Percentiles rank a stretch among this genome's conserved stretches.
These are phyloP conservation scores for Pelodytes ibericus DNA, from an alignment of 2,797 vertebrate genomes.

Conservation along the genomic window DNA sequence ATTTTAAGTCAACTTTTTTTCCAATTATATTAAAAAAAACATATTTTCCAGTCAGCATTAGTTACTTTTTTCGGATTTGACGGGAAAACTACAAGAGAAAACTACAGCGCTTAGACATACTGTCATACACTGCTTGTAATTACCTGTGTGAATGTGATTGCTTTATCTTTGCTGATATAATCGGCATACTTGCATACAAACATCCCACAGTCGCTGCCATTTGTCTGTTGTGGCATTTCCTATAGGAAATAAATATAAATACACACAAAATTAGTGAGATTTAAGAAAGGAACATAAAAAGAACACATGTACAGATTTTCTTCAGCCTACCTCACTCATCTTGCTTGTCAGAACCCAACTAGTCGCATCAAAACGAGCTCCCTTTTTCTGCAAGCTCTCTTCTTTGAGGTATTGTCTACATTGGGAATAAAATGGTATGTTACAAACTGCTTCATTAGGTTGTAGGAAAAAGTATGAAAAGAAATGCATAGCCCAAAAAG, in stretches of 20 bases:
- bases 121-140: not conserved
- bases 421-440: not conserved
- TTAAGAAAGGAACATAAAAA: not conserved
- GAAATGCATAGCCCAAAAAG: no score
- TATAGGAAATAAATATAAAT: constrained; percentile 61
- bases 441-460: no score
- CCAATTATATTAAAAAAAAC: no score
- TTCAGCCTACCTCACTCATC: constrained; percentile 86
- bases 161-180: constrained; percentile 97
- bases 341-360: constrained; percentile 89
- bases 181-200: constrained; percentile 98
- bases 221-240: constrained; percentile 99
- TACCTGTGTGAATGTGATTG: constrained; percentile 97
- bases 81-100: no score
- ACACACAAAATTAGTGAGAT: not conserved
- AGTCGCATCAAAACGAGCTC: constrained; percentile 80
- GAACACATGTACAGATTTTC: not conserved
- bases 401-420: constrained; percentile 88
- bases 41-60: no score
- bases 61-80: no score
- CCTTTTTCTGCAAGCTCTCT: constrained; percentile 92
- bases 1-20: no score
- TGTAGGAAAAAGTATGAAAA: no score
- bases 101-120: no score
- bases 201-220: constrained; percentile 98